Percentiles rank a stretch among this genome's conserved stretches.
Conservation (phyloP, 2,113 vertebrate species). For the Ctenodactylus gundi region DNA sequence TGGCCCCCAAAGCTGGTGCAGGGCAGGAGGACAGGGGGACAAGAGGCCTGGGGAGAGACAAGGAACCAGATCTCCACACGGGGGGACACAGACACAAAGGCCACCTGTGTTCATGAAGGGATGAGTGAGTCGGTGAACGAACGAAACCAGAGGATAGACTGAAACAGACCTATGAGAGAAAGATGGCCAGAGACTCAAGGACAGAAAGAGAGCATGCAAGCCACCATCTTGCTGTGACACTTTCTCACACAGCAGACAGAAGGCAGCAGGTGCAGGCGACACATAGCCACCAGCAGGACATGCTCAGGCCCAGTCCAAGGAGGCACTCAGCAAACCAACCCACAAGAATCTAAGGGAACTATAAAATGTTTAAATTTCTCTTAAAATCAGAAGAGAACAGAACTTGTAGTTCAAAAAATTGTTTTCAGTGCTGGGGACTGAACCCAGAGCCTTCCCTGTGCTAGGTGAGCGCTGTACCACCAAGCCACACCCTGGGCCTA, state of each 20-base stretch:
- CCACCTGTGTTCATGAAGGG: background rate
- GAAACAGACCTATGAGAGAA: background rate
- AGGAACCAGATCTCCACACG: background rate
- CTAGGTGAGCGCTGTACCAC: background rate
- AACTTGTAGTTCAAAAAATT: background rate
- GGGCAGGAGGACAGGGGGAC: background rate
- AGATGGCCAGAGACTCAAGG: background rate
- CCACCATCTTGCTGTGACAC: no score
- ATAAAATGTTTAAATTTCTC: background rate
- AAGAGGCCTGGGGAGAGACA: background rate
- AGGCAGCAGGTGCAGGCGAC: background rate
- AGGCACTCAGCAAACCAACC: background rate
- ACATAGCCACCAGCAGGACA: background rate
- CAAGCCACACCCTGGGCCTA: background rate
- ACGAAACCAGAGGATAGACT: background rate
- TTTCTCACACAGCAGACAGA: no score
- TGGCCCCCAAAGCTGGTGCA: background rate
- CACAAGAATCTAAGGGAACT: background rate
- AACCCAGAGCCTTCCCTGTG: background rate
- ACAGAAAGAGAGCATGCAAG: no score
- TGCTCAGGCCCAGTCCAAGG: background rate
- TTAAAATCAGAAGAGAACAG: background rate
- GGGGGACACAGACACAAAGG: background rate
- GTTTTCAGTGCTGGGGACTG: background rate
- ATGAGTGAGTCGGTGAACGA: background rate